A percentile compares a stretch with the other conserved stretches of the same genome.
Evolutionary conservation across 2,797 vertebrate species (phyloP).

Genomic region (Gorsachius magnificus): DNA sequence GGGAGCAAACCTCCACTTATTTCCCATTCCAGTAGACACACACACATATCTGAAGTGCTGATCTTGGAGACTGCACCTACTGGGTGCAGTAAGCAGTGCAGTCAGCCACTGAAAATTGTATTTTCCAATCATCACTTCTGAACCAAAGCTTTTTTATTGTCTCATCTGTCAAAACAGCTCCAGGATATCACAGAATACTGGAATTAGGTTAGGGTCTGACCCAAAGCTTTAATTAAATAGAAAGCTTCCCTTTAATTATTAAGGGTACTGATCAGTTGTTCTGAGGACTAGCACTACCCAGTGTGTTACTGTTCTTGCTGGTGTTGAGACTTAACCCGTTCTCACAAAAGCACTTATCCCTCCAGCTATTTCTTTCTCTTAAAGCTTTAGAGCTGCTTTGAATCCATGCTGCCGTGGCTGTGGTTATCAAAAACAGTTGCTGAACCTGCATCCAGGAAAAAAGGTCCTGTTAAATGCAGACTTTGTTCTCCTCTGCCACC

Average conservation of each 20-base stretch:
- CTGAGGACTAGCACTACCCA: neutral
- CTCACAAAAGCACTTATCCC: neutral
- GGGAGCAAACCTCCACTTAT: neutral
- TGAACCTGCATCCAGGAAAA: neutral
- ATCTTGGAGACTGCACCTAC: neutral
- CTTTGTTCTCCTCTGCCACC: neutral
- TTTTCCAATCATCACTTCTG: neutral
- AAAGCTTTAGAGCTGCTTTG: neutral
- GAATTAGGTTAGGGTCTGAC: neutral
- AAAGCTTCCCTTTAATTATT: neutral
- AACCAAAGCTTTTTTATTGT: neutral
- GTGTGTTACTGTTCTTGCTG: neutral
- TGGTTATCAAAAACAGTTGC: neutral
- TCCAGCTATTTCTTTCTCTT: neutral
- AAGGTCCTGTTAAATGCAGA: neutral
- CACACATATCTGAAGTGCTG: neutral
- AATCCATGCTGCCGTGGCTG: neutral
- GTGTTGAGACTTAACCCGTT: neutral
- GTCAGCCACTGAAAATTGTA: neutral
- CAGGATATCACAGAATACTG: neutral
- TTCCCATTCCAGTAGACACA: neutral
- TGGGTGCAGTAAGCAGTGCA: neutral
- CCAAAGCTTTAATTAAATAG: neutral
- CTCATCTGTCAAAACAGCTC: neutral
- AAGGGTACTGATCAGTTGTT: neutral